Evolutionary conservation across 2,797 vertebrate genomes (phyloP).

Genomic region (Coregonus ussuriensis): DNA sequence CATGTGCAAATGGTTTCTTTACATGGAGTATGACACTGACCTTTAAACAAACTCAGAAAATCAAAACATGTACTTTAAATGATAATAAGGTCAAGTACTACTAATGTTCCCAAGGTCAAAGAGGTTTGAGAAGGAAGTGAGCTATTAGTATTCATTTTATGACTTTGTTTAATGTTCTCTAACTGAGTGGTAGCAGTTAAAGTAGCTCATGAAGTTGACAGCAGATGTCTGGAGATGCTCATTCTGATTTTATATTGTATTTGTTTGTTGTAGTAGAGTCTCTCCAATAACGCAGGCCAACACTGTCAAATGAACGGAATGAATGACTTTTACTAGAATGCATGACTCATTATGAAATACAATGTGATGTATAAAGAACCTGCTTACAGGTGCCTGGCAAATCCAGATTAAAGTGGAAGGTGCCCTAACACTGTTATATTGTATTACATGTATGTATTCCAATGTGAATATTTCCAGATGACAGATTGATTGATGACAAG

Average conservation of each 20-base stretch:
- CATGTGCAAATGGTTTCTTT: not conserved
- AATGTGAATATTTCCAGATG: not conserved
- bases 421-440: not conserved
- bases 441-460: not conserved
- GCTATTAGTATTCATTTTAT: constrained; percentile 14
- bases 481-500: not conserved
- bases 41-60: constrained; percentile 11
- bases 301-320: not conserved
- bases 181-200: constrained; percentile 12
- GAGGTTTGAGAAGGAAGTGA: not conserved
- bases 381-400: not conserved
- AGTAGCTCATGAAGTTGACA: not conserved
- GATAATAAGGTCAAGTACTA: constrained; percentile 17
- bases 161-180: constrained; percentile 18
- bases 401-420: not conserved
- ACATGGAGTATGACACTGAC: not conserved
- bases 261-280: not conserved
- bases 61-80: constrained; percentile 5
- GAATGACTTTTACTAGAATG: constrained; percentile 1
- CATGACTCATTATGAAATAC: not conserved
- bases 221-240: not conserved
- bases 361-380: not conserved
- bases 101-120: constrained; percentile 15
- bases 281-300: not conserved
- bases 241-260: constrained; percentile 1